Evolutionary conservation across 2,113 vertebrate species (phyloP).

Genomic region (Andinoacara biseriatus): DNA sequence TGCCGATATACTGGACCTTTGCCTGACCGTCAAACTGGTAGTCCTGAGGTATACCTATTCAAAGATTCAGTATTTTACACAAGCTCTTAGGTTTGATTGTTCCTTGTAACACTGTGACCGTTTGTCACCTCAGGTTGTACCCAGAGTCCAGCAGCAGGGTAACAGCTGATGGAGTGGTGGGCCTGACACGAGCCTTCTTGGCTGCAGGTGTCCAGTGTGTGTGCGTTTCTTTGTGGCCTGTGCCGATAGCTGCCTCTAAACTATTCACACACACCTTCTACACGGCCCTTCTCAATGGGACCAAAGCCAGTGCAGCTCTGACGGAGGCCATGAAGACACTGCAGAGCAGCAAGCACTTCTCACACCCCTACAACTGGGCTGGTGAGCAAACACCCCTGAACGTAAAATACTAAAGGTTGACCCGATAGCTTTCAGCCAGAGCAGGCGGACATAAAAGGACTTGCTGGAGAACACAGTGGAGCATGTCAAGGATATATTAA

Average conservation of each 20-base stretch:
- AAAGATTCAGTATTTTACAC: not conserved
- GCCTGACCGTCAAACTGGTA: constrained; percentile 88
- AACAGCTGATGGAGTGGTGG: constrained; percentile 90
- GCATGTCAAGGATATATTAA: too few species aligned
- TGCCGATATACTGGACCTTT: constrained; percentile 89
- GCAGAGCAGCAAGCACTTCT: constrained; percentile 92
- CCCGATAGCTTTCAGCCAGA: not conserved
- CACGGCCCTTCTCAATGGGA: constrained; percentile 87
- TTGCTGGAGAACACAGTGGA: not conserved
- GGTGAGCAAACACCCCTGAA: constrained; percentile 75
- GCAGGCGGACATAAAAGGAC: not conserved
- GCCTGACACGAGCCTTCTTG: constrained; percentile 91
- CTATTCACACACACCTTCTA: constrained; percentile 93
- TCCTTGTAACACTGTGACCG: not conserved
- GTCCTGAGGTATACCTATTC: constrained; percentile 81
- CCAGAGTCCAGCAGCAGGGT: constrained; percentile 89
- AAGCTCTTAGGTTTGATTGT: fast-evolving
- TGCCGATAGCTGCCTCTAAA: constrained; percentile 89
- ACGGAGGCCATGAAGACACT: constrained; percentile 92
- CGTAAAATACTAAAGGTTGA: not conserved
- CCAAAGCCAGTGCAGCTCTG: constrained; percentile 89
- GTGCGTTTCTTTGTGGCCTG: constrained; percentile 91
- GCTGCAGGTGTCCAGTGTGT: constrained; percentile 93
- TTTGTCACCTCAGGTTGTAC: constrained; percentile 76
- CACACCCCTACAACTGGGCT: constrained; percentile 95